Base-by-base conservation (phyloP, 2,113 vertebrate species). In the Cromileptes altivelis region DNA sequence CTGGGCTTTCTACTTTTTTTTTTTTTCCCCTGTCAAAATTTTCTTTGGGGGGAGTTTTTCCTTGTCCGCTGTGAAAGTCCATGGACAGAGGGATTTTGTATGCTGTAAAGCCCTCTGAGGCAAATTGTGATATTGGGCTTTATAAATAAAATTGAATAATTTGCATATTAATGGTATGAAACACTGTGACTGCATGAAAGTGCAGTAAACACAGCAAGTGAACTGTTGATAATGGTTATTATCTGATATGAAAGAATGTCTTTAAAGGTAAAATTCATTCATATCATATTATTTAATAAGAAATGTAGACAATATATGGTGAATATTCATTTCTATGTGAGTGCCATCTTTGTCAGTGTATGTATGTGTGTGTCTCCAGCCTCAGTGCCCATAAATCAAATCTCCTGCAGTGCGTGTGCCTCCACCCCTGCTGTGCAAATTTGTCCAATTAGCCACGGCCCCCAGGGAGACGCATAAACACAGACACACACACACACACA, bases 391-490 rank as follows among this genome's bases (percentile, higher is more conserved):
- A 95, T 98, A 95, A 95, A 98, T 97, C 96, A 97, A 90, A 88
- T 64, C 91, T 92, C 94, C 94, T 87, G 95, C 94, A 75, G 90
- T 86, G 94, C 95, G 81, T 88, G 96, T 72, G 93, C 95, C 95
- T 94, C 92, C 94, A 93, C 95, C 95, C 97, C 97, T 94, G 97
- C 97, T 97, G 97, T 96, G 98, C 96, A 97, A 97, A 99, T 99
- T 98, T 98, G 97, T 98, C 96, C 97, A 97, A 99, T 99, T 99
- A 98, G 97, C 95, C 95, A 98, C 93, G 94, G 97, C 94, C 96
- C 96, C 95, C 92, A 18, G 96, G 96, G 88, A 93, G 96, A 94
- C 50, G 3, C 3, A 37, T 62, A 69, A 33, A 50, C 30, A 40
- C 37, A 2, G 8, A 8, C n/a, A 23, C 53, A 33, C 21, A 45